phyloP scores from a whole-genome alignment of 2,797 vertebrate genomes.

The Crocodylus rhombifer region DNA sequence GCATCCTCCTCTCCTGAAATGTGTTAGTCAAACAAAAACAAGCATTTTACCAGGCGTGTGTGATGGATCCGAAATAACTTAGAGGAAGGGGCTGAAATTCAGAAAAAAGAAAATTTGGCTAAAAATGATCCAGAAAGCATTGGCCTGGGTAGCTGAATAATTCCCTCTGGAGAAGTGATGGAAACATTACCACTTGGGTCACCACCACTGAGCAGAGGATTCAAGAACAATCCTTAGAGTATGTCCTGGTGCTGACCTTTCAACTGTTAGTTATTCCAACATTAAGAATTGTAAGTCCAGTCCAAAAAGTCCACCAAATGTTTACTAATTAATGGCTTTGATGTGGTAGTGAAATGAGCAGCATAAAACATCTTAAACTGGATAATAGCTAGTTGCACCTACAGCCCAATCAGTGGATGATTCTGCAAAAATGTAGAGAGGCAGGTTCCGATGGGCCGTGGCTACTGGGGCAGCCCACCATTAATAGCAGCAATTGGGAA shows the following conservation, averaged over 20 bases:
- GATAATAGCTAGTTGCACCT: neutral
- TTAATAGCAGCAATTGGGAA: neutral
- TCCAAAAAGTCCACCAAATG: fast-evolving
- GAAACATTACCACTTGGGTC: neutral
- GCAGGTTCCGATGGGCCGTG: neutral
- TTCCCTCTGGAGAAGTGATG: neutral
- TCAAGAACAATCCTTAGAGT: fast-evolving
- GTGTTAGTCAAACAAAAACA: constrained; percentile 78
- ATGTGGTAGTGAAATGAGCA: fast-evolving
- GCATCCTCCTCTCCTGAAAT: constrained; percentile 59
- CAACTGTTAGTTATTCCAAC: neutral
- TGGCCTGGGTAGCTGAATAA: neutral
- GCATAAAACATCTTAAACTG: fast-evolving
- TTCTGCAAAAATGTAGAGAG: neutral
- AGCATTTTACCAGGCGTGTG: constrained; percentile 48
- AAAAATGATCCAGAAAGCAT: constrained; percentile 23
- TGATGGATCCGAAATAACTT: constrained; percentile 56
- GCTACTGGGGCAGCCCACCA: fast-evolving
- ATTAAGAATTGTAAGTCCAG: fast-evolving
- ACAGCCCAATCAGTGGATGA: fast-evolving
- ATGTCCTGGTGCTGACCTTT: neutral
- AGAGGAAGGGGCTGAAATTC: constrained; percentile 44
- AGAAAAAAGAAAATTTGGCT: constrained; percentile 37
- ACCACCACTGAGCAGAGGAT: no score
- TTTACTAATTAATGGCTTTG: neutral